A percentile compares a stretch with the other conserved stretches of the same genome.
phyloP scores from a whole-genome alignment of 2,797 vertebrate species.

The Ibycter americanus region DNA sequence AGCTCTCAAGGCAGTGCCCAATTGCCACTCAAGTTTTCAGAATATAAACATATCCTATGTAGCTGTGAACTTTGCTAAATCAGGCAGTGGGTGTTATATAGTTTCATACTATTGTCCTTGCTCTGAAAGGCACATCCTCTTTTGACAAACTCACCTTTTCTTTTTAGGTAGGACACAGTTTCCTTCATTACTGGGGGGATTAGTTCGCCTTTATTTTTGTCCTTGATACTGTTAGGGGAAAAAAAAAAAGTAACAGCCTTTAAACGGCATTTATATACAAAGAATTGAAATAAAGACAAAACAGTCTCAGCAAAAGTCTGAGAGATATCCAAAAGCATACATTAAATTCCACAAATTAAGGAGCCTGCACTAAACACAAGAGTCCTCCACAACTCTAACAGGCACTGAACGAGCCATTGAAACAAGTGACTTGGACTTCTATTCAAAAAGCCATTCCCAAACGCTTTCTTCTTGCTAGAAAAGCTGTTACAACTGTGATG shows the following conservation, averaged over 20 bases:
- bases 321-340: background rate
- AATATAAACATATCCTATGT: background rate
- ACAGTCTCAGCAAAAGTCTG: background rate
- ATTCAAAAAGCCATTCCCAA: background rate
- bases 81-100: background rate
- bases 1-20: background rate
- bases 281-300: background rate
- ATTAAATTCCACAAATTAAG: background rate
- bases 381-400: background rate
- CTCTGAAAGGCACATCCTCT: background rate
- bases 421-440: background rate
- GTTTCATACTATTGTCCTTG: background rate
- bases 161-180: slow-evolving; percentile 83
- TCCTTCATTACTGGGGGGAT: slow-evolving; percentile 83
- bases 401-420: background rate
- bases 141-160: slow-evolving; percentile 77
- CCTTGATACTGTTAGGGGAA: slow-evolving; percentile 77
- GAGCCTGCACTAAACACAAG: background rate
- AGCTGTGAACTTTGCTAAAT: background rate
- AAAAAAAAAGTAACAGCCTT: background rate
- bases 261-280: background rate
- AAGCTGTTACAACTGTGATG: background rate
- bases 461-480: background rate
- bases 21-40: background rate
- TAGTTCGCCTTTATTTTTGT: slow-evolving; percentile 80